Evolutionary conservation across 2,888 invertebrate genomes (phyloP).

Genomic region (Anodontia alba): DNA sequence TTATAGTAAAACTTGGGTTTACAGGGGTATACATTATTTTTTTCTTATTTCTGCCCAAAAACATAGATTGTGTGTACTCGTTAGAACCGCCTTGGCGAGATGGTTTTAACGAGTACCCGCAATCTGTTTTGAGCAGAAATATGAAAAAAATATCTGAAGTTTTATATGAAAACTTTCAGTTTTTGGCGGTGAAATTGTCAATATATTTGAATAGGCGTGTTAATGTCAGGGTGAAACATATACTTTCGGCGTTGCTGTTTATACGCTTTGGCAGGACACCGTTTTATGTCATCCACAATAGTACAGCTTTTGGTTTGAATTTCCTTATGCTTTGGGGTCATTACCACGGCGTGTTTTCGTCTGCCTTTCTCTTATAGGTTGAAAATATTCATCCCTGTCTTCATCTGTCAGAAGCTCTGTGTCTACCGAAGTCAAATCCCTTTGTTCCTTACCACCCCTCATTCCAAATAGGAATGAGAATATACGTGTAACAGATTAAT

Average conservation of each 20-base stretch:
- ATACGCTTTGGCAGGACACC: background rate
- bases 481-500: slow-evolving; percentile 10
- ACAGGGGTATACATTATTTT: too few species aligned
- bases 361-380: slow-evolving; percentile 24
- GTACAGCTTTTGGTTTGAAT: background rate
- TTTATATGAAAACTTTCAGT: too few species aligned
- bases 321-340: background rate
- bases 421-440: slow-evolving; percentile 20
- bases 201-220: too few species aligned
- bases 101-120: too few species aligned
- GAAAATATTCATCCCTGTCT: slow-evolving; percentile 19
- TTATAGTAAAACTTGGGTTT: too few species aligned
- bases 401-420: slow-evolving; percentile 17
- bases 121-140: too few species aligned
- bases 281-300: background rate
- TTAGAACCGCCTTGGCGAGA: too few species aligned
- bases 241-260: background rate
- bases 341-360: slow-evolving; percentile 21
- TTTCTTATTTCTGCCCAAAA: too few species aligned
- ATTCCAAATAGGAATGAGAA: slow-evolving; percentile 31
- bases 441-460: slow-evolving; percentile 25
- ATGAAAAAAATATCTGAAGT: too few species aligned
- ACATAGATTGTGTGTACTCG: too few species aligned
- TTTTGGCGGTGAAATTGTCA: too few species aligned
- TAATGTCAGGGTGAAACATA: too few species aligned